phyloP scores from a whole-genome alignment of 2,888 invertebrate genomes.

The Megalurothrips usitatus region DNA sequence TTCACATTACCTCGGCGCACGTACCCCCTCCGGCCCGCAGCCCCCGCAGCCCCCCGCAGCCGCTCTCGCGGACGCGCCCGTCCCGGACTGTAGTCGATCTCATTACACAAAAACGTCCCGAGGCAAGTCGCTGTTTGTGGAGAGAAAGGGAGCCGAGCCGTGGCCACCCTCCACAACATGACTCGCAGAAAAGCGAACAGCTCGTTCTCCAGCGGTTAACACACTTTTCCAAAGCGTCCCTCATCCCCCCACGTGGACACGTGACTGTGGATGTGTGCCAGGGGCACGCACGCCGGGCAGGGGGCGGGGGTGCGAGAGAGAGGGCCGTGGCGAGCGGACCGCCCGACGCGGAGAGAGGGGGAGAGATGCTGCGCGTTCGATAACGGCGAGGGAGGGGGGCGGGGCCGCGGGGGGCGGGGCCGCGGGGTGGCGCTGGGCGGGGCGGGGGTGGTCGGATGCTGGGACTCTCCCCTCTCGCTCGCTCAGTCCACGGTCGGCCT shows the following conservation, averaged over 20 bases:
- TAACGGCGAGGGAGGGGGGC: slow-evolving; percentile 13
- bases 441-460: neutral
- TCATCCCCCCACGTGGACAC: neutral
- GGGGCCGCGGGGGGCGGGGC: neutral
- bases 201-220: slow-evolving; percentile 11
- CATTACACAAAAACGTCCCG: slow-evolving; percentile 19
- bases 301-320: neutral
- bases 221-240: slow-evolving; percentile 10
- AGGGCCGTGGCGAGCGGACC: neutral
- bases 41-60: neutral
- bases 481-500: slow-evolving; percentile 8
- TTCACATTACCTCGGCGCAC: slow-evolving; percentile 5
- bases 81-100: neutral
- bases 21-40: neutral
- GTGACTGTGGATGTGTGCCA: slow-evolving; percentile 23
- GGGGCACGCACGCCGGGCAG: slow-evolving; percentile 14
- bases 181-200: neutral
- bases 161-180: neutral
- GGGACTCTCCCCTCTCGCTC: neutral
- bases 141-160: neutral
- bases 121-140: neutral
- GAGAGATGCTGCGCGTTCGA: neutral
- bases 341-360: neutral
- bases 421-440: neutral
- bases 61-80: neutral